Conservation (phyloP, 2,113 vertebrate genomes). For the Brachyhypopomus occidentalis region DNA sequence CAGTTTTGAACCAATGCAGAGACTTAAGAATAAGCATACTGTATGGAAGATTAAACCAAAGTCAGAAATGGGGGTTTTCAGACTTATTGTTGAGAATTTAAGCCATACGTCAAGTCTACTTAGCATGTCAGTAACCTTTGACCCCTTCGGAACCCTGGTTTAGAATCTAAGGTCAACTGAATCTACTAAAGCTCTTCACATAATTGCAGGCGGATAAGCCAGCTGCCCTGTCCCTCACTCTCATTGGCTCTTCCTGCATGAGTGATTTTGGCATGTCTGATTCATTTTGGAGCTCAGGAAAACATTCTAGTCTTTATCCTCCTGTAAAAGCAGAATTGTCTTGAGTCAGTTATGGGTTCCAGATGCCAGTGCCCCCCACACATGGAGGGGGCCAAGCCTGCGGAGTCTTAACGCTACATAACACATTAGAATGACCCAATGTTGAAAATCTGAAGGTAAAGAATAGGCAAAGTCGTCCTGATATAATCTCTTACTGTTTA, state of each 20-base stretch:
- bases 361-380: conserved; percentile 61
- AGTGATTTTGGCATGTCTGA: conserved; percentile 30
- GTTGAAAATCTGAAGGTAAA: no score
- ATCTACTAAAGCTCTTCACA: neutral
- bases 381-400: conserved; percentile 4
- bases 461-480: neutral
- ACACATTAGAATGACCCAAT: no score
- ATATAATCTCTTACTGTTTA: conserved; percentile 22
- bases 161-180: neutral
- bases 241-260: conserved; percentile 58
- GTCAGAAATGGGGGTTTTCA: neutral
- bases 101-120: no score
- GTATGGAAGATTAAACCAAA: neutral
- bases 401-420: neutral
- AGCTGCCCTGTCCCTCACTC: conserved; percentile 58
- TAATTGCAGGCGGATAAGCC: neutral
- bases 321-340: conserved; percentile 1
- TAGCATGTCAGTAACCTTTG: conserved; percentile 34
- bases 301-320: conserved; percentile 51
- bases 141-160: conserved; percentile 17
- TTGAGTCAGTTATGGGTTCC: conserved; percentile 55
- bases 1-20: no score
- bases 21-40: no score
- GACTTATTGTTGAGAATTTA: neutral
- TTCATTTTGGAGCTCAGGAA: conserved; percentile 30